These are phyloP conservation scores for Motacilla alba DNA, from an alignment of 2,113 vertebrate species.

Conservation along the genomic window DNA sequence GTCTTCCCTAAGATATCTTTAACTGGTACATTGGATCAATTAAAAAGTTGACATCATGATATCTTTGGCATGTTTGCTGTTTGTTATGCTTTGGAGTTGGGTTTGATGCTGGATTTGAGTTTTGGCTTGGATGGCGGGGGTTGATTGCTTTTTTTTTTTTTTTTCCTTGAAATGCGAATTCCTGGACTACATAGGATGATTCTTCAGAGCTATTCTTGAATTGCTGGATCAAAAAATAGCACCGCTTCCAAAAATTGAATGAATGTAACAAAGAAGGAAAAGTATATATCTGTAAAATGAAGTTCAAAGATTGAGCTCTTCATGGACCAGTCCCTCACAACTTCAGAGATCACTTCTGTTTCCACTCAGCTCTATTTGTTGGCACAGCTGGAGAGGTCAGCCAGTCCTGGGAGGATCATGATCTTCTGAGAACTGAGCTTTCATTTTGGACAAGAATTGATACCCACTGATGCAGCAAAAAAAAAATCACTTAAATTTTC, in stretches of 20 bases:
- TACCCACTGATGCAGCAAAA: neutral
- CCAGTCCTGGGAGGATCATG: neutral
- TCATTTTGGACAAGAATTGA: neutral
- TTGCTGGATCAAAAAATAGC: neutral
- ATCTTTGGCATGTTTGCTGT: neutral
- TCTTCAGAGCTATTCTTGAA: neutral
- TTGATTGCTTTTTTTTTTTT: neutral
- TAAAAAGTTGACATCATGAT: neutral
- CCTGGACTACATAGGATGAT: neutral
- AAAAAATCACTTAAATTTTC: neutral
- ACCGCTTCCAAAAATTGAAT: neutral
- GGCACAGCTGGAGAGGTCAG: neutral
- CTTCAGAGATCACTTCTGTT: neutral
- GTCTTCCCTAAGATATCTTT: neutral
- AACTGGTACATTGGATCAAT: neutral
- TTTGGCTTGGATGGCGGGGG: rapidly evolving
- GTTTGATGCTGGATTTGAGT: neutral
- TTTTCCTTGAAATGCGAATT: neutral
- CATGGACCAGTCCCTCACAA: neutral
- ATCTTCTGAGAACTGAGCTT: neutral
- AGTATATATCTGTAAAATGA: neutral
- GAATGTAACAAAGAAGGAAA: neutral
- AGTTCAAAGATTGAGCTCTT: neutral
- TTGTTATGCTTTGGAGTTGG: neutral
- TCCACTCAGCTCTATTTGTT: neutral